Percentiles rank a stretch among this genome's conserved stretches.
Conservation (phyloP, 2,113 vertebrate genomes). For the Neofelis nebulosa region DNA sequence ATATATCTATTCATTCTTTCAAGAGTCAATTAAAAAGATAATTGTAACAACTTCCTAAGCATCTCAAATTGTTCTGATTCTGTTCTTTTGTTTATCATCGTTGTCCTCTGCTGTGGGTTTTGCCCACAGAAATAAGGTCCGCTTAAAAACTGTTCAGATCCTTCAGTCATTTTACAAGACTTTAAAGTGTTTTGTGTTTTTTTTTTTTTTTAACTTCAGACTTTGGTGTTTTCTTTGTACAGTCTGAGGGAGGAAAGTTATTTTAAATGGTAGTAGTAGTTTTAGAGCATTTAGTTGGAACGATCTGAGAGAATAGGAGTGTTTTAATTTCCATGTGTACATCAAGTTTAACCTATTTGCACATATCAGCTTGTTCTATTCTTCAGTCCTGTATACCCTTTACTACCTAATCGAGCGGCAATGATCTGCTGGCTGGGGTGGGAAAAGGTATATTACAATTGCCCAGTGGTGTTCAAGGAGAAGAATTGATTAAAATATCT, state of each 20-base stretch:
- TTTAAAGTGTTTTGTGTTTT: background rate
- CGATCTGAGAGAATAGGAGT: background rate
- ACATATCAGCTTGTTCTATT: background rate
- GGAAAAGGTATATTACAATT: background rate
- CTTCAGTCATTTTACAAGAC: slow-evolving; percentile 23
- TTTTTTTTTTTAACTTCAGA: background rate
- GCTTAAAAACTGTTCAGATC: background rate
- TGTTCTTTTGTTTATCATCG: background rate
- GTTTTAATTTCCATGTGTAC: background rate
- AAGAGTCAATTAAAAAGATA: slow-evolving; percentile 11
- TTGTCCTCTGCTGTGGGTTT: background rate
- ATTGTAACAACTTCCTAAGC: slow-evolving; percentile 28
- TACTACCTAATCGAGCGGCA: background rate
- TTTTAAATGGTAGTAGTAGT: slow-evolving; percentile 37
- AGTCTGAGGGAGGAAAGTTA: background rate
- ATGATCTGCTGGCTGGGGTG: background rate
- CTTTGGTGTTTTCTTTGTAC: slow-evolving; percentile 7
- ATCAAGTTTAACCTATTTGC: background rate
- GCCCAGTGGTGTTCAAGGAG: background rate
- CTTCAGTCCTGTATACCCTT: background rate
- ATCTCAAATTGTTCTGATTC: background rate
- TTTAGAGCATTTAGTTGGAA: background rate
- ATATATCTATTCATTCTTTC: slow-evolving; percentile 10
- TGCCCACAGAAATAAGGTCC: slow-evolving; percentile 19
- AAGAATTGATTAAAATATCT: background rate